Evolutionary conservation across 2,888 invertebrate genomes (phyloP), one percentile per base, ranked within the genome.

Genomic region (Hydropsyche betteni): DNA sequence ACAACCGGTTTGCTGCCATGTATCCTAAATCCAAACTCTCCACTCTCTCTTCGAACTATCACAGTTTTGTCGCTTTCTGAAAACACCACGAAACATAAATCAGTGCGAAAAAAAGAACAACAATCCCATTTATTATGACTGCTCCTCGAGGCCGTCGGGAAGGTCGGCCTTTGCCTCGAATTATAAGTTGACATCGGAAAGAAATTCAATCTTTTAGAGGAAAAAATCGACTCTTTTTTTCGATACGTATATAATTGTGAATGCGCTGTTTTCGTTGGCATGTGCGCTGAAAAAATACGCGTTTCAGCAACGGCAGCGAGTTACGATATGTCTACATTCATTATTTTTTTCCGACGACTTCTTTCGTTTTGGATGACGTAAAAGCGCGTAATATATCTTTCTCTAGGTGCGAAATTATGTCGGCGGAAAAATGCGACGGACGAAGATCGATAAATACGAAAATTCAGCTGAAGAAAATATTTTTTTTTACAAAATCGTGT

Each of bases 1-100:
- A 97, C 96, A n/a, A 97, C 97, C 0, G 98, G 98, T 82, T 95
- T 94, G 76, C 96, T 95, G 36, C 97, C 97, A 81, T 97, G 96
- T 82, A 98, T 97, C 78, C 98, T 91, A 84, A 98, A 97, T 12
- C 97, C 97, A 83, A 97, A 98, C 83, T 97, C 97, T 52, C 95
- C 95, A 34, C 93, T 91, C 81, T 94, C 93, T 72, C 94, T 91
- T 80, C 91, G 91, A 4, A 96, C 94, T 74, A 93, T 89, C 50
- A 97, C 93, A 16, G 92, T 92, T 85, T 96, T 96, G 86, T 96
- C 96, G 82, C 94, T 93, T 84, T 95, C 96, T 96, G 86, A 5
- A 87, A 75, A 12, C 12, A 77, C 10, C 12, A 64, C n/a, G 24
- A 10, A 44, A 8, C 7, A 44, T 44, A 44, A 44, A 44, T 44